phyloP scores from a whole-genome alignment of 1,140 invertebrate genomes.

The Cardiocondyla obscurior region DNA sequence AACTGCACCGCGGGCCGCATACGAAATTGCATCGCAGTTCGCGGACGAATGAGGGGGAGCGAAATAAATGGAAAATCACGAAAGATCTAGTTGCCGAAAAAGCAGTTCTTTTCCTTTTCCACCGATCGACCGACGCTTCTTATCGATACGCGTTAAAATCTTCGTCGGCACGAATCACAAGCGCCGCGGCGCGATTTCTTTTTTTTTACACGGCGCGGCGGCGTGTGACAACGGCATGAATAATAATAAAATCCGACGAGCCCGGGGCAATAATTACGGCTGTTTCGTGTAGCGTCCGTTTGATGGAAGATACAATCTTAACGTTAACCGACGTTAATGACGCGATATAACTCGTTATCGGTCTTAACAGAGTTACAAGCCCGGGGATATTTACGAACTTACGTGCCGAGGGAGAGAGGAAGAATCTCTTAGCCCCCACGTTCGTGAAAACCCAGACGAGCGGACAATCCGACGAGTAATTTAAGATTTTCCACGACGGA shows the following conservation, averaged over 20 bases:
- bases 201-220: too few relatives aligned
- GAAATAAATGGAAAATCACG: conserved; percentile 73
- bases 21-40: conserved; percentile 68
- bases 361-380: background rate
- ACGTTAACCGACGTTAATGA: conserved; percentile 6
- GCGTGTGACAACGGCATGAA: background rate
- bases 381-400: background rate
- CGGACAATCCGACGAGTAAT: background rate
- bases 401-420: too few relatives aligned
- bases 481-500: conserved; percentile 8
- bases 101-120: too few relatives aligned
- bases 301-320: conserved; percentile 11
- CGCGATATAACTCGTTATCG: background rate
- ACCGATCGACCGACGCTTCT: background rate
- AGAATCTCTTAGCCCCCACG: background rate
- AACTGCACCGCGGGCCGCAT: conserved; percentile 78
- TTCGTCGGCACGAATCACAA: background rate
- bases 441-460: background rate
- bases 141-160: background rate
- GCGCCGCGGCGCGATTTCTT: background rate
- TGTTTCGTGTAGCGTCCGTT: background rate
- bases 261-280: conserved; percentile 5
- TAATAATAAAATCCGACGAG: conserved; percentile 9
- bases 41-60: conserved; percentile 58
- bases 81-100: conserved; percentile 61